Conservation (phyloP, 2,797 vertebrate genomes). For the Todus mexicanus region DNA sequence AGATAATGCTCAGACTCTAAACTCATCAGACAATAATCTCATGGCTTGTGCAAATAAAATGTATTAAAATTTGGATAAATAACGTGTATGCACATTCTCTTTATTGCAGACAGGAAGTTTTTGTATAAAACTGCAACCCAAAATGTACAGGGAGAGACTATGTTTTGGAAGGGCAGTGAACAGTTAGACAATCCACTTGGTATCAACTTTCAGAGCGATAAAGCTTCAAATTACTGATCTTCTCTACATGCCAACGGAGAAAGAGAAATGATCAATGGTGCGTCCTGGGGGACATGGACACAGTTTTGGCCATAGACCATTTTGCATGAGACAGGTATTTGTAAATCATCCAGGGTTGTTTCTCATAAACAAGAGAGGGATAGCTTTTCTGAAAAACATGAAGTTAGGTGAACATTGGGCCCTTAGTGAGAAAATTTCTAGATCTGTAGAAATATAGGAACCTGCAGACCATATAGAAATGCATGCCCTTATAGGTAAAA, state of each 20-base stretch:
- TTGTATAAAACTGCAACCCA: not conserved
- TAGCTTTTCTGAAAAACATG: not conserved
- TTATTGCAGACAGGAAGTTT: not conserved
- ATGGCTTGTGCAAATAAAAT: not conserved
- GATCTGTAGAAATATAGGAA: too few relatives aligned
- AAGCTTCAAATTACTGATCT: not conserved
- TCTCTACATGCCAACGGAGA: not conserved
- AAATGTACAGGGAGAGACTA: not conserved
- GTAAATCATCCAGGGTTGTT: not conserved
- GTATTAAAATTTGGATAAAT: not conserved
- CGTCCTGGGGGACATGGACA: rapidly evolving
- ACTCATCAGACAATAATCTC: not conserved
- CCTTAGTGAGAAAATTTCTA: not conserved
- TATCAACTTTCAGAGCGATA: not conserved
- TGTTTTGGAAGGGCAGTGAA: not conserved
- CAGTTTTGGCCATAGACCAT: not conserved
- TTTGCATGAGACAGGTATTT: not conserved
- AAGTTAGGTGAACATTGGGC: not conserved
- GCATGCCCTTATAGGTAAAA: not conserved
- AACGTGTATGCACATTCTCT: not conserved
- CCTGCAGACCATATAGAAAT: not conserved
- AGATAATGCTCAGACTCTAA: not conserved
- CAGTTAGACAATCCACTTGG: not conserved
- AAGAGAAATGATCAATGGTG: not conserved
- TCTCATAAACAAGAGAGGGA: not conserved